Base-by-base conservation (phyloP, 2,888 invertebrate species). In the Lutraria lutraria region DNA sequence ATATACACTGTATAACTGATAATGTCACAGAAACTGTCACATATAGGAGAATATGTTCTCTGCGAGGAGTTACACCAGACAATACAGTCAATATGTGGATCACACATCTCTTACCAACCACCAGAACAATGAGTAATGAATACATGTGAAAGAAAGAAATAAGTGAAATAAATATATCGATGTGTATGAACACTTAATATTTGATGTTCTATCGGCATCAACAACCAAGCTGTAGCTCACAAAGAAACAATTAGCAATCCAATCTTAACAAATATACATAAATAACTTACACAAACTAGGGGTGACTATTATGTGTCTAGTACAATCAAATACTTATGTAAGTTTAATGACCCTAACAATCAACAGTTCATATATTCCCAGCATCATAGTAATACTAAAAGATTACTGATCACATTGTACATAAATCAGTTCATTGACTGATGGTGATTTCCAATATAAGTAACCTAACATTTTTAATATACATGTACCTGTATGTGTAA, bases 281-380 rank as follows among this genome's bases (percentile, higher is more conserved):
- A n/a, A n/a, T n/a, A n/a, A n/a, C n/a, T n/a, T n/a, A 84, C 19
- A 34, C 15, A 76, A 4, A 79, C 54, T 43, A 16, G 43, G n/a
- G 16, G 80, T 80, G 85, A 85, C 85, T 80, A 85, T 85, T 34
- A 56, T 60, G 54, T 29, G 31, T 79, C 53, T 60, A 60, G 54
- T 80, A 85, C 80, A 80, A 56, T 56, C n/a, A 21, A 31, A 80
- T 43, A 85, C 80, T 85, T 80, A 85, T 85, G 79, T 54, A 85
- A 85, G 80, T 80, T 85, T 60, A 85, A 85, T 60, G 53, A 81
- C 52, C 54, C 25, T 4, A 52, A 81, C n/a, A 81, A 25, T 81
- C 52, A 52, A 81, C 31, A 25, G 6, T 31, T 76, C n/a, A n/a
- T n/a, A n/a, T 21, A 34, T 16, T 8, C 31, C 16, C 19, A 19